Evolutionary conservation across 2,888 invertebrate genomes (phyloP).

Genomic region (Ochropleura leucogaster): DNA sequence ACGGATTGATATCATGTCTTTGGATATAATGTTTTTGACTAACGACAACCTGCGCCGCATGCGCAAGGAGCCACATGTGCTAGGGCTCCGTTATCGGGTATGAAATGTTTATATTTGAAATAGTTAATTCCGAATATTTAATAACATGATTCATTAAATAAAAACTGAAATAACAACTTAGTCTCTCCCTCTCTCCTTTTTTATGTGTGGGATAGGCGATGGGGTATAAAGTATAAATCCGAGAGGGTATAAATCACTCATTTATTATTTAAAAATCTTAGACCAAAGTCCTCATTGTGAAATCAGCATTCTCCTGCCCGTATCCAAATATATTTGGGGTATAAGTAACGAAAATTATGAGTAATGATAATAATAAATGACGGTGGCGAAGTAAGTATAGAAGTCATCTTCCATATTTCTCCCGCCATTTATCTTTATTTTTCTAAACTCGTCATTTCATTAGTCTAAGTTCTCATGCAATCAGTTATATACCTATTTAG

Average conservation of each 20-base stretch:
- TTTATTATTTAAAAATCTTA: neutral
- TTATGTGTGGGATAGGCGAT: neutral
- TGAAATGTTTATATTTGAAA: slow-evolving; percentile 51
- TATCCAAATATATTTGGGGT: too few species aligned
- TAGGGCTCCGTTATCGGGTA: slow-evolving; percentile 89
- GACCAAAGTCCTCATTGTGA: neutral
- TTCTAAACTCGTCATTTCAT: too few species aligned
- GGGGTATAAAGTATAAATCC: neutral
- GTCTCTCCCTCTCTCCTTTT: too few species aligned
- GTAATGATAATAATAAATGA: too few species aligned
- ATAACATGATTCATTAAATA: neutral
- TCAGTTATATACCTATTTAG: neutral
- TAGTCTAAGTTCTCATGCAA: neutral
- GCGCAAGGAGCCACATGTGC: slow-evolving; percentile 86
- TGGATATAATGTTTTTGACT: slow-evolving; percentile 90
- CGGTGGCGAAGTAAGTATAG: too few species aligned
- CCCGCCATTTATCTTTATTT: too few species aligned
- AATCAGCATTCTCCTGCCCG: neutral
- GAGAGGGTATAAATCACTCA: neutral
- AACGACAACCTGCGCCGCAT: slow-evolving; percentile 88
- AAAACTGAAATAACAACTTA: too few species aligned
- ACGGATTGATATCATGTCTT: slow-evolving; percentile 78
- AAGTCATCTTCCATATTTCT: too few species aligned
- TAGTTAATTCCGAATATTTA: neutral
- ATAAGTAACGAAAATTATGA: too few species aligned